Evolutionary conservation across 1,140 invertebrate genomes (phyloP).

Genomic region (Heliconius nattereri): DNA sequence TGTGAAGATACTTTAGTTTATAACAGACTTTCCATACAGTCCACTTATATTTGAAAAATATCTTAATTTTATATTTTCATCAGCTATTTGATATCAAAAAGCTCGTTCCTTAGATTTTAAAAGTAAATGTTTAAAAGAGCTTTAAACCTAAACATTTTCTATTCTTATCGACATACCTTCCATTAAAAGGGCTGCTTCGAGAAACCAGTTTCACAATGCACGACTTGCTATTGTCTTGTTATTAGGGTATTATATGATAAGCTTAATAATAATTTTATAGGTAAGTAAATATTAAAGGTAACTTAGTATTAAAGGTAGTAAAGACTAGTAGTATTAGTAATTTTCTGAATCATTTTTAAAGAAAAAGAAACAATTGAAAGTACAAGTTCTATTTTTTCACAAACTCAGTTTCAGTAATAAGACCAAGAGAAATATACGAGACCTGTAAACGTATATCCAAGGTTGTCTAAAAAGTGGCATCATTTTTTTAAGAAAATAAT

Average conservation of each 20-base stretch:
- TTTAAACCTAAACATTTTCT: background rate
- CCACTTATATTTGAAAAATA: no score
- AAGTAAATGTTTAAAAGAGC: background rate
- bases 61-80: no score
- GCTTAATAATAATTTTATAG: background rate
- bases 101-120: background rate
- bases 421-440: no score
- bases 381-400: background rate
- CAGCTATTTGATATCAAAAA: no score
- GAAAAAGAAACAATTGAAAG: no score
- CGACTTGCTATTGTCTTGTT: slow-evolving; percentile 7
- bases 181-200: background rate
- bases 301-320: background rate
- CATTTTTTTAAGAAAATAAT: background rate
- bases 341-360: background rate
- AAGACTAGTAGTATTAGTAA: background rate
- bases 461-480: background rate
- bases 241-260: slow-evolving; percentile 3
- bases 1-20: no score
- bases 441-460: no score
- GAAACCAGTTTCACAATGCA: slow-evolving; percentile 5
- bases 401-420: background rate
- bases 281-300: background rate
- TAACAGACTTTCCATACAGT: no score
- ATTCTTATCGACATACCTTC: slow-evolving; percentile 1